phyloP scores from a whole-genome alignment of 1,140 invertebrate species.

The Mylabris phalerata region DNA sequence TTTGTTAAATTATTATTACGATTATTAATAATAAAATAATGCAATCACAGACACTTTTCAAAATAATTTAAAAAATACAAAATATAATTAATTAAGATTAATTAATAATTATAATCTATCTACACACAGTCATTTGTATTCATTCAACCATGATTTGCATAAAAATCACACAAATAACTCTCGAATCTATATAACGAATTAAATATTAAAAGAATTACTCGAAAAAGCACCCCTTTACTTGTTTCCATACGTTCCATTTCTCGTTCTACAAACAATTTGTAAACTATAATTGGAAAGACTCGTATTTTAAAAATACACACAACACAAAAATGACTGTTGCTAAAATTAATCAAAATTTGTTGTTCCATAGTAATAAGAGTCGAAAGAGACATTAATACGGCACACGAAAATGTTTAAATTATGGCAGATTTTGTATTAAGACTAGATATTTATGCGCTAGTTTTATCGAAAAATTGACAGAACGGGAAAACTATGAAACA shows the following conservation, averaged over 20 bases:
- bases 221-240: slow-evolving; percentile 13
- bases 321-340: too few species aligned
- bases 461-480: too few species aligned
- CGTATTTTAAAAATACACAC: slow-evolving; percentile 11
- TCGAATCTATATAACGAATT: not conserved
- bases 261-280: too few species aligned
- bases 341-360: too few species aligned
- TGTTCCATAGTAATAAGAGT: too few species aligned
- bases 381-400: too few species aligned
- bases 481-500: too few species aligned
- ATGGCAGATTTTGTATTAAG: too few species aligned
- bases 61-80: slow-evolving; percentile 29
- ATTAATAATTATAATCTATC: slow-evolving; percentile 17
- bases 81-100: slow-evolving; percentile 6
- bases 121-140: slow-evolving; percentile 14
- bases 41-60: slow-evolving; percentile 31
- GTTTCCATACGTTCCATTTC: not conserved
- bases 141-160: slow-evolving; percentile 3
- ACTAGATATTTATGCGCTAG: too few species aligned
- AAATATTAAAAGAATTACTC: too few species aligned
- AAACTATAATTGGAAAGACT: slow-evolving; percentile 9
- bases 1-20: too few species aligned
- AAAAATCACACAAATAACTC: slow-evolving; percentile 1
- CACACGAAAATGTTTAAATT: too few species aligned
- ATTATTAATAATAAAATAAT: slow-evolving; percentile 26